These are phyloP conservation scores for Melangyna quadrimaculata DNA, from an alignment of 2,888 invertebrate species.

Conservation along the genomic window DNA sequence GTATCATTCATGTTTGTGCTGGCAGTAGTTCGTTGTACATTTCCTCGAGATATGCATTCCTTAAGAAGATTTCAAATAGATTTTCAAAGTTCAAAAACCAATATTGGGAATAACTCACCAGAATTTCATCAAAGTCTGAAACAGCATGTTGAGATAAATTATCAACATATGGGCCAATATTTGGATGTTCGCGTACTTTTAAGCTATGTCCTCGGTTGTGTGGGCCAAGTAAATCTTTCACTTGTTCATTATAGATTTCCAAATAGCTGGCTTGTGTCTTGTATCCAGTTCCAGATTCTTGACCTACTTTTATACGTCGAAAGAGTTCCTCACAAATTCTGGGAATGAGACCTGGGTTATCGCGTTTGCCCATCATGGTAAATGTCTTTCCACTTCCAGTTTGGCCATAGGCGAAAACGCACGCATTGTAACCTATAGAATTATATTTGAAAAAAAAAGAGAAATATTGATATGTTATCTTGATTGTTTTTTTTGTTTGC, in stretches of 20 bases:
- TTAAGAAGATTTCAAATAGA: conserved; percentile 76
- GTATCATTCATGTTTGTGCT: conserved; percentile 96
- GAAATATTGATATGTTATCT: not conserved
- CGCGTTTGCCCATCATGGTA: conserved; percentile 93
- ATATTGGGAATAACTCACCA: conserved; percentile 82
- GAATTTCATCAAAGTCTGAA: conserved; percentile 92
- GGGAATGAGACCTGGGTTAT: conserved; percentile 91
- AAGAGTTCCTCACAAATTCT: conserved; percentile 92
- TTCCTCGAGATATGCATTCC: conserved; percentile 90
- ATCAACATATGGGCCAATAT: conserved; percentile 92
- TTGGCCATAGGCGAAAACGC: conserved; percentile 95
- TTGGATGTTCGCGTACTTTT: conserved; percentile 90
- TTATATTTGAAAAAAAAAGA: not conserved
- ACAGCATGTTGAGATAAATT: conserved; percentile 92
- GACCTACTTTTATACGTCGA: conserved; percentile 90
- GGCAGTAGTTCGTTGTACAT: conserved; percentile 91
- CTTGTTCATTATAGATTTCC: conserved; percentile 93
- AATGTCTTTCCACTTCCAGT: conserved; percentile 95
- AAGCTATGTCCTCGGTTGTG: conserved; percentile 86
- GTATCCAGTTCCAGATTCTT: conserved; percentile 91
- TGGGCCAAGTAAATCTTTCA: conserved; percentile 86
- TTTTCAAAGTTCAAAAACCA: not conserved
- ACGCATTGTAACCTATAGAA: conserved; percentile 88
- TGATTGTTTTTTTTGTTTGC: not conserved
- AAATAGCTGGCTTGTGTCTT: conserved; percentile 93